These are phyloP conservation scores for Cydia strobilella DNA, from an alignment of 1,140 invertebrate species.

Conservation along the genomic window DNA sequence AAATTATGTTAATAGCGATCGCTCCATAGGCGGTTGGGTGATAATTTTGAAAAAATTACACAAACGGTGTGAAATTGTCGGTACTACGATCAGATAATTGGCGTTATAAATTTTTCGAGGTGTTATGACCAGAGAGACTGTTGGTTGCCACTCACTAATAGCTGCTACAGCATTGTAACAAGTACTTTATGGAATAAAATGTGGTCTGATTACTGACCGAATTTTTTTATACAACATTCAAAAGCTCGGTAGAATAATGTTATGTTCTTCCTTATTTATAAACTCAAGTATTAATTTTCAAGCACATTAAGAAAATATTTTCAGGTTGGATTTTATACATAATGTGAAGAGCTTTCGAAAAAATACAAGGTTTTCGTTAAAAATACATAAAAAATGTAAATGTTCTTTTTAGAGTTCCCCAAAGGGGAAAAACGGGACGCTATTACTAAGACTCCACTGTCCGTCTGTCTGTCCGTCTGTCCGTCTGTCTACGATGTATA, in stretches of 20 bases:
- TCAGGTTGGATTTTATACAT: too few relatives aligned
- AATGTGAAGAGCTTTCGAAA: too few relatives aligned
- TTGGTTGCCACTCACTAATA: slow-evolving; percentile 2
- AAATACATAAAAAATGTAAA: not conserved
- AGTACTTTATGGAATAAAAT: not conserved
- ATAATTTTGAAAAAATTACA: slow-evolving; percentile 59
- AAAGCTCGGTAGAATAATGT: too few relatives aligned
- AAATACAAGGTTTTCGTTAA: not conserved
- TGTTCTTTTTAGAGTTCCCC: too few relatives aligned
- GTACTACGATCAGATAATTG: slow-evolving; percentile 57
- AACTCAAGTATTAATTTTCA: not conserved
- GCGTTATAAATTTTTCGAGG: slow-evolving; percentile 52
- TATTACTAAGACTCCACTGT: too few relatives aligned
- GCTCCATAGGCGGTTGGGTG: slow-evolving; percentile 53
- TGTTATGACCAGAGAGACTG: slow-evolving; percentile 15
- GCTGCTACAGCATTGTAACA: not conserved
- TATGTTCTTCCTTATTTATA: too few relatives aligned
- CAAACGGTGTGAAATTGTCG: slow-evolving; percentile 55
- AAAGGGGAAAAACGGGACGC: too few relatives aligned
- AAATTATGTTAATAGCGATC: slow-evolving; percentile 70
- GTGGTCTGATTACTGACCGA: not conserved
- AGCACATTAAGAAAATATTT: not conserved
- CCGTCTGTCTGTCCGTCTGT: too few relatives aligned
- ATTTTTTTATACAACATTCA: not conserved
- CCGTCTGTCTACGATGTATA: too few relatives aligned